Percentiles rank a stretch among this genome's conserved stretches.
Evolutionary conservation across 2,113 vertebrate genomes (phyloP).

Genomic region (Hyperoodon ampullatus): DNA sequence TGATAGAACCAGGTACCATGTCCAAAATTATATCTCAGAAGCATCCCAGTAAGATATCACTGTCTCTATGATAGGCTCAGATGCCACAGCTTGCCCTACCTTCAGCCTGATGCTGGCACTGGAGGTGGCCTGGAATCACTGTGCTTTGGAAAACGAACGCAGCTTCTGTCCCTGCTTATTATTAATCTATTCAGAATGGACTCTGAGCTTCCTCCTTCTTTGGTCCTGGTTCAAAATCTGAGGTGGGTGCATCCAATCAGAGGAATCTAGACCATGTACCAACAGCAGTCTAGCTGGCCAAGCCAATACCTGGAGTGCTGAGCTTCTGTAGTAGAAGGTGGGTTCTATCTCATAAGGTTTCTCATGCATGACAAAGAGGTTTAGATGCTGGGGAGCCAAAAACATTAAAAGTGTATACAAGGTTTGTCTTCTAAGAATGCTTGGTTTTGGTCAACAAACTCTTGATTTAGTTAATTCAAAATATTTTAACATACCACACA

Average conservation of each 20-base stretch:
- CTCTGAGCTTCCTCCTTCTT: background rate
- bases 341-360: background rate
- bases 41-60: background rate
- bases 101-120: background rate
- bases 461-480: background rate
- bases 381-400: background rate
- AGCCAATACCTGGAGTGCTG: background rate
- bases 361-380: background rate
- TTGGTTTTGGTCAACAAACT: background rate
- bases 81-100: background rate
- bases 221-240: background rate
- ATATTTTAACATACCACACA: background rate
- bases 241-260: background rate
- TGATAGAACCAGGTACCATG: background rate
- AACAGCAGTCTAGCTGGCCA: background rate
- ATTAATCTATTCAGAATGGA: background rate
- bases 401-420: background rate
- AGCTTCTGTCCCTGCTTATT: background rate
- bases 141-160: background rate
- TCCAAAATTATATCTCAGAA: background rate
- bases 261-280: background rate
- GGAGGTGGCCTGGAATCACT: background rate
- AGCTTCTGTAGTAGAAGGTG: background rate
- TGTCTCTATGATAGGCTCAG: background rate
- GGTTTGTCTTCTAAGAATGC: conserved; percentile 13